Conservation (phyloP, 2,797 vertebrate genomes). For the Podarcis siculus region DNA sequence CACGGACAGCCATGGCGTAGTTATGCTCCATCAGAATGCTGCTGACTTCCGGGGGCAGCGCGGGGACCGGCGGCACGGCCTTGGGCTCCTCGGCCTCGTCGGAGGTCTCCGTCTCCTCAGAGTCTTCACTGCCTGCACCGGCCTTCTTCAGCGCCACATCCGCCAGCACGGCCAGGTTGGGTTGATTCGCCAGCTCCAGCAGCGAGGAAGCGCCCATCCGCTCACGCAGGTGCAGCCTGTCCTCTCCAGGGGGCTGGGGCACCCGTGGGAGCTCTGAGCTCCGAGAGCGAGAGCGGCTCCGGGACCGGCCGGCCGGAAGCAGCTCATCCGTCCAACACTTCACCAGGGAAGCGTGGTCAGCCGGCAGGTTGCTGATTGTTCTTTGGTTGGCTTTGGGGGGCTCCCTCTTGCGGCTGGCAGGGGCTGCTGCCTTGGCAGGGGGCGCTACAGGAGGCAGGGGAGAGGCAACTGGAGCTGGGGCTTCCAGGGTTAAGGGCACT, state of each 20-base stretch:
- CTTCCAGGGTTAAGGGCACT: conserved; percentile 35
- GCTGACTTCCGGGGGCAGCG: conserved; percentile 46
- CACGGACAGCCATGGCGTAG: conserved; percentile 82
- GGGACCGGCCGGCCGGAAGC: conserved; percentile 62
- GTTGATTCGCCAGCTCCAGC: conserved; percentile 77
- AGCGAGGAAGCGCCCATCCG: conserved; percentile 82
- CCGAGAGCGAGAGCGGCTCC: conserved; percentile 76
- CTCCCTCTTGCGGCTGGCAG: conserved; percentile 59
- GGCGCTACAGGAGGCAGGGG: conserved; percentile 57
- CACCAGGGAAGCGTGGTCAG: conserved; percentile 91
- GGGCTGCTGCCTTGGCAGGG: conserved; percentile 58
- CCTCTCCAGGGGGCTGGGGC: neutral
- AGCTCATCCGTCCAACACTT: conserved; percentile 85
- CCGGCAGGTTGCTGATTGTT: conserved; percentile 89
- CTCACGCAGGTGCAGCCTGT: conserved; percentile 74
- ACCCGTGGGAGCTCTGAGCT: conserved; percentile 55
- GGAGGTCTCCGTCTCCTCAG: conserved; percentile 86
- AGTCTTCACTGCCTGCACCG: conserved; percentile 79
- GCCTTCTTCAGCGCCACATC: conserved; percentile 79
- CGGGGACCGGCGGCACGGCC: conserved; percentile 11
- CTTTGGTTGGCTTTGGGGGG: conserved; percentile 77
- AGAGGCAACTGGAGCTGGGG: neutral
- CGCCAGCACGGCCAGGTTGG: conserved; percentile 83
- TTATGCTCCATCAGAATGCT: conserved; percentile 88
- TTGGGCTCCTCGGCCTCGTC: conserved; percentile 86